These are phyloP conservation scores for Campoplex nolae DNA, from an alignment of 2,888 invertebrate genomes.

Conservation along the genomic window DNA sequence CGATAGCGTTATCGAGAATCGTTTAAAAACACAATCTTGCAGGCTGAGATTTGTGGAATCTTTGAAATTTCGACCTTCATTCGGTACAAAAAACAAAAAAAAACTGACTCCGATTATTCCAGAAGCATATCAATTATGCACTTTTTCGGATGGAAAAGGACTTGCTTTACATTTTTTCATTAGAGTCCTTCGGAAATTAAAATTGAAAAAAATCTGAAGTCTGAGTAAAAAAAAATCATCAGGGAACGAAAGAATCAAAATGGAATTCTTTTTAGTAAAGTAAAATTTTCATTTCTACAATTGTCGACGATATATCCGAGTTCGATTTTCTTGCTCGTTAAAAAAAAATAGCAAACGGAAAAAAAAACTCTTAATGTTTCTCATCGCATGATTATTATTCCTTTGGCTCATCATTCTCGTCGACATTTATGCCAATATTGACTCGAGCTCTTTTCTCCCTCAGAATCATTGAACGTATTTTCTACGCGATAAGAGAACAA, in stretches of 20 bases:
- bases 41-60: background rate
- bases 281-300: conserved; percentile 13
- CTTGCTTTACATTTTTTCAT: background rate
- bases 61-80: background rate
- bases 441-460: conserved; percentile 46
- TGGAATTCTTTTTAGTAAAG: background rate
- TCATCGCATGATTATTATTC: conserved; percentile 51
- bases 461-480: conserved; percentile 70
- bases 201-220: background rate
- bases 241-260: background rate
- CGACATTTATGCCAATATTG: conserved; percentile 22
- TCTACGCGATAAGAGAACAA: conserved; percentile 69
- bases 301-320: conserved; percentile 32
- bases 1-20: background rate
- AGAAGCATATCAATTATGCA: background rate
- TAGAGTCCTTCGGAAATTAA: background rate
- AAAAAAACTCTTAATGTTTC: conserved; percentile 26
- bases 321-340: conserved; percentile 60
- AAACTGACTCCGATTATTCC: background rate
- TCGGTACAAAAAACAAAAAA: background rate
- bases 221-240: background rate
- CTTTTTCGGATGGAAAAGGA: background rate
- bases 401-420: conserved; percentile 15
- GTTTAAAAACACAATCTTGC: conserved; percentile 11
- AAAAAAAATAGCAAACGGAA: background rate